These are phyloP conservation scores for Tragelaphus scriptus DNA, from an alignment of 2,113 vertebrate genomes.

Conservation along the genomic window DNA sequence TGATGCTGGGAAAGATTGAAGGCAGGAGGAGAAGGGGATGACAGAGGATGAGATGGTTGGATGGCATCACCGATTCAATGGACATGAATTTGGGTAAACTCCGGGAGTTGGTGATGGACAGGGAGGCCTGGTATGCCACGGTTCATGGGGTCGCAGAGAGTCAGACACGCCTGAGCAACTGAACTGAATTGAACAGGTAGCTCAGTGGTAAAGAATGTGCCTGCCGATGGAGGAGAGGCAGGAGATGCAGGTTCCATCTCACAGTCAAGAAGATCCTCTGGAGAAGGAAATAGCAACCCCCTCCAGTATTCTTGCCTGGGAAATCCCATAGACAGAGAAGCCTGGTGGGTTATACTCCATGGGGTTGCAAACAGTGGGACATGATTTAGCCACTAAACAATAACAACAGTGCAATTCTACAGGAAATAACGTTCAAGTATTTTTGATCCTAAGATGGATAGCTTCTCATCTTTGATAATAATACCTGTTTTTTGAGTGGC, in stretches of 20 bases:
- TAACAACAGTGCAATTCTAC: not conserved
- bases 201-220: not conserved
- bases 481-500: not conserved
- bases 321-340: not conserved
- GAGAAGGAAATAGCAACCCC: not conserved
- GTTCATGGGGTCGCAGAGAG: not conserved
- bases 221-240: not conserved
- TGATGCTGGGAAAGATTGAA: not conserved
- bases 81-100: not conserved
- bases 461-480: not conserved
- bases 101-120: not conserved
- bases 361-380: not conserved
- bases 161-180: rapidly evolving
- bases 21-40: not conserved
- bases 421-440: not conserved
- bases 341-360: not conserved
- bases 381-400: not conserved
- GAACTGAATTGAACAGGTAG: not conserved
- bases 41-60: not conserved
- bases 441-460: not conserved
- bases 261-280: not conserved
- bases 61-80: not conserved
- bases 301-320: not conserved
- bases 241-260: not conserved
- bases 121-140: not conserved